phyloP scores from a whole-genome alignment of 1,140 invertebrate species.

The Drosophila neocordata region DNA sequence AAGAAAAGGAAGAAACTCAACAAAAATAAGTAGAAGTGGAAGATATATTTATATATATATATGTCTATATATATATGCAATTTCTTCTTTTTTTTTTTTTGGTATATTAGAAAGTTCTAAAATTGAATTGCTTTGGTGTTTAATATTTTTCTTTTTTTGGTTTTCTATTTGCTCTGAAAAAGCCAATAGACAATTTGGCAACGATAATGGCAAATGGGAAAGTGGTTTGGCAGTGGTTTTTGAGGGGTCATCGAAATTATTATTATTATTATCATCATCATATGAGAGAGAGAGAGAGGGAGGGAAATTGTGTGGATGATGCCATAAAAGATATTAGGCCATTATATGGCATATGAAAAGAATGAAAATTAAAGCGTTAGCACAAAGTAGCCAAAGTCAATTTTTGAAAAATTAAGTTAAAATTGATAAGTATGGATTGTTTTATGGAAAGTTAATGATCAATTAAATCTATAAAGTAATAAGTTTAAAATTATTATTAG shows the following conservation, averaged over 20 bases:
- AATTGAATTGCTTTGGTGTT: conserved; percentile 47
- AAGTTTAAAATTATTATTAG: too few relatives aligned
- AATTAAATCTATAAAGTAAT: too few relatives aligned
- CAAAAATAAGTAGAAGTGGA: not conserved
- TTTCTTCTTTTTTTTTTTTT: conserved; percentile 9
- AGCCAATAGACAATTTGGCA: conserved; percentile 46
- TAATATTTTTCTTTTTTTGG: conserved; percentile 1
- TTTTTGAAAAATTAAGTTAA: not conserved
- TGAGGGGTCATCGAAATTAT: conserved; percentile 9
- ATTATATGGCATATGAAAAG: not conserved
- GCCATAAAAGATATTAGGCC: conserved; percentile 5
- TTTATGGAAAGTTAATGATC: too few relatives aligned
- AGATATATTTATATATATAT: not conserved
- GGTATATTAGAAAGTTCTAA: conserved; percentile 49
- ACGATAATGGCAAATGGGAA: conserved; percentile 42
- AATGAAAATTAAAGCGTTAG: not conserved
- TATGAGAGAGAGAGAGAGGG: not conserved
- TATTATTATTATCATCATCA: conserved; percentile 8
- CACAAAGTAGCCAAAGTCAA: not conserved
- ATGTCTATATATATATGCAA: not conserved
- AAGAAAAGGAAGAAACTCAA: conserved; percentile 12
- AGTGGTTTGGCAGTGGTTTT: not conserved
- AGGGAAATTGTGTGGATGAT: not conserved
- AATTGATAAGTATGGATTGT: too few relatives aligned
- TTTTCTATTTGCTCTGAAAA: conserved; percentile 10